phyloP scores from a whole-genome alignment of 2,797 vertebrate species.

The Sebastes itinus region DNA sequence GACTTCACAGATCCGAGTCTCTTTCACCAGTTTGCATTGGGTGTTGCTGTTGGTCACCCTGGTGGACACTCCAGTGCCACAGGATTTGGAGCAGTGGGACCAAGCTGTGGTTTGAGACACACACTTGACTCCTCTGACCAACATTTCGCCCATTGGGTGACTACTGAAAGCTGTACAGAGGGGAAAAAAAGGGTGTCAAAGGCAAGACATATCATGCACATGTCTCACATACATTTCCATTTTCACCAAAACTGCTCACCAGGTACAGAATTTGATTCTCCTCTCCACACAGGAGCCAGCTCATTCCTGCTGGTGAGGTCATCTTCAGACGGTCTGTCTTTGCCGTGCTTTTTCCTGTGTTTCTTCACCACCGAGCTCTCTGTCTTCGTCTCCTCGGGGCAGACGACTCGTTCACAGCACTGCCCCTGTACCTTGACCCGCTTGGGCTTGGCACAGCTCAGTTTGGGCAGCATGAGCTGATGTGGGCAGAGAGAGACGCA shows the following conservation, averaged over 20 bases:
- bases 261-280: slow-evolving; percentile 81
- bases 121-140: slow-evolving; percentile 81
- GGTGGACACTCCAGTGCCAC: slow-evolving; percentile 87
- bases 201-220: neutral
- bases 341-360: slow-evolving; percentile 74
- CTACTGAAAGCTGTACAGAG: slow-evolving; percentile 80
- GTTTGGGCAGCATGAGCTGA: slow-evolving; percentile 84
- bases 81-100: slow-evolving; percentile 91
- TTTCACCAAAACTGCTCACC: slow-evolving; percentile 76
- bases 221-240: neutral
- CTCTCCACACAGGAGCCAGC: slow-evolving; percentile 80
- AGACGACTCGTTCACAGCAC: slow-evolving; percentile 90
- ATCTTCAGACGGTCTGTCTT: slow-evolving; percentile 75
- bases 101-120: slow-evolving; percentile 87
- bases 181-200: neutral
- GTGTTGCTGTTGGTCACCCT: slow-evolving; percentile 86
- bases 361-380: slow-evolving; percentile 59
- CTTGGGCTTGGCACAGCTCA: slow-evolving; percentile 85
- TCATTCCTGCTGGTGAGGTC: slow-evolving; percentile 85
- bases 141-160: slow-evolving; percentile 64
- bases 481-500: slow-evolving; percentile 90
- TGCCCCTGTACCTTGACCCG: slow-evolving; percentile 85
- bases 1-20: slow-evolving; percentile 89
- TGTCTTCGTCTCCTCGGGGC: slow-evolving; percentile 75
- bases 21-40: slow-evolving; percentile 86